Base-by-base conservation (phyloP, 2,888 invertebrate species). In the Parascotia fuliginaria region DNA sequence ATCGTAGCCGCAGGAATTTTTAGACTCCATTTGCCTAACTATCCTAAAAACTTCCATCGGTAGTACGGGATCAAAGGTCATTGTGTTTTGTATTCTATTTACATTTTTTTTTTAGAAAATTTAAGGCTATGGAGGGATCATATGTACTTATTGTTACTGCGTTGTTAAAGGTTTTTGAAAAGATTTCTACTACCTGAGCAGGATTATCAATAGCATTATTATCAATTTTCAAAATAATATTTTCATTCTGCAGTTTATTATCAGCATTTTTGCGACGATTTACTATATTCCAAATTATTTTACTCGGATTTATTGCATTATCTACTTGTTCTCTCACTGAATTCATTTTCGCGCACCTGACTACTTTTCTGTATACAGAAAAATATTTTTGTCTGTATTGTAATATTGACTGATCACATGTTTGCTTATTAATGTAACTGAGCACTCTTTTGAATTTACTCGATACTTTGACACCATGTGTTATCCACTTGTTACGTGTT, bases 1-100 rank as follows among this genome's bases (percentile, higher is more conserved):
- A 24, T 56, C 55, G 37, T 45, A 48, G 0, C 50, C 55, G 15
- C 14, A 22, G 0, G 55, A 45, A 7, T 27, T 22, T 42, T 55
- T 48, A 1, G 15, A n/a, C 1, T 28, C 43, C 46, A 57, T 57
- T 7, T 31, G 40, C 28, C 43, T 41, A 1, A 45, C 11, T 2
- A 49, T 19, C 13, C 34, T 37, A 13, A 7, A 27, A 9, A 45
- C 34, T 14, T 55, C 49, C 1, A 9, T 6, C 5, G 34, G 42
- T 12, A 42, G 39, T 7, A 19, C 32, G 1, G 24, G 15, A 4
- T 38, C 41, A 6, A 41, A 9, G 3, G 11, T 24, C 5, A 53
- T 24, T 12, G 42, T 37, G 12, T 40, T 0, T 9, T 28, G 5
- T 39, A 37, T 31, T 39, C 31, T 24, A n/a, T 24, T 9, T 12